Base-by-base conservation (phyloP, 2,797 vertebrate species). In the Lithobates pipiens region DNA sequence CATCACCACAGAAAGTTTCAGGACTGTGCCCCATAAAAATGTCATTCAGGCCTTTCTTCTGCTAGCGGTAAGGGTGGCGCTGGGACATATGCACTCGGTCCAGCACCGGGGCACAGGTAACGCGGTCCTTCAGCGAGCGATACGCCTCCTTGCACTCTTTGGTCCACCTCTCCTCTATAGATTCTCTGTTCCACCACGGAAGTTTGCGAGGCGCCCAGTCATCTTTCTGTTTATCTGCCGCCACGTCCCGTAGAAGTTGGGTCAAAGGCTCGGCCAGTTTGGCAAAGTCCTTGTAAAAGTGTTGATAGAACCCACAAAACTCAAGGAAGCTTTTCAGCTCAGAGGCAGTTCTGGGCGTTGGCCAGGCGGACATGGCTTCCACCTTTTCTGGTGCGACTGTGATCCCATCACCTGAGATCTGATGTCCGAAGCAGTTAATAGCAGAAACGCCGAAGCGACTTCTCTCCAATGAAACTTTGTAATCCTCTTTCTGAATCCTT, bases 301-400 rank as follows among this genome's bases (percentile, higher is more conserved):
- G 70, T 7, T 10, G 72, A 32, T 83, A 83, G 18, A 69, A 83
- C 15, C 7, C 42, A 57, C 82, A 83, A 29, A 83, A 83, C 3
- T 76, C 42, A 25, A 76, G 23, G 32, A 18, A 83, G 32, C 39
- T 69, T 11, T 21, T 44, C 9, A 76, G 73, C 74, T 83, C 82
- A 4, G 42, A 13, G 6, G 76, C 63, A 0, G 65, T 83, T 3
- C n/a, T 68, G 13, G 81, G 81, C 2, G 9, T 46, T 0, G 81
- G 81, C 81, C 82, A 83, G n/a, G 44, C 34, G 8, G 44, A 8
- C 15, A 83, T 36, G 8, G 44, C 44, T 16, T 57, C 6, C 21
- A 25, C 25, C 16, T 83, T 69, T 6, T 9, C 4, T 0, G 16
- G 23, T n/a, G 68, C 82, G 10, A 76, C 57, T 11, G 29, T 1